phyloP scores from a whole-genome alignment of 2,888 invertebrate species.

The Cyaniris semiargus region DNA sequence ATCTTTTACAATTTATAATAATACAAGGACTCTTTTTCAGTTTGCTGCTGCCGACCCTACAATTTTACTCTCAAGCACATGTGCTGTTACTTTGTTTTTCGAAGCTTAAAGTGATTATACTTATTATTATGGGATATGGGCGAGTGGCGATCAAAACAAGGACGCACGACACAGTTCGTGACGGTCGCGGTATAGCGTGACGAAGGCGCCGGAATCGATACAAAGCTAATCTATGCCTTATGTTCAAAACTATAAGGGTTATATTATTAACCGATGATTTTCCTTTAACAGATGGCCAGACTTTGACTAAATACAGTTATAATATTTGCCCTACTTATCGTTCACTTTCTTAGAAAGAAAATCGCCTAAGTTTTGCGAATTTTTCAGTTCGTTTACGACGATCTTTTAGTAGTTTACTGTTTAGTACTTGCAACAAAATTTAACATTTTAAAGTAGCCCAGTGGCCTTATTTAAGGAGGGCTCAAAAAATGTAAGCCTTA shows the following conservation, averaged over 20 bases:
- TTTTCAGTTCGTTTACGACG: neutral
- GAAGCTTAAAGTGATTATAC: slow-evolving; percentile 26
- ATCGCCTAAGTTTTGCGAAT: slow-evolving; percentile 7
- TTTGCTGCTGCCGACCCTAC: neutral
- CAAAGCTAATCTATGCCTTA: slow-evolving; percentile 9
- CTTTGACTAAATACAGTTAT: slow-evolving; percentile 25
- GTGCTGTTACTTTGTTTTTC: neutral
- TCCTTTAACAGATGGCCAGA: slow-evolving; percentile 25
- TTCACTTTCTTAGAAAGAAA: slow-evolving; percentile 10
- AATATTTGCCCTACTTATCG: slow-evolving; percentile 28
- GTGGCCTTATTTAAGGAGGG: too few relatives aligned
- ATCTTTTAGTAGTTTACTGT: neutral
- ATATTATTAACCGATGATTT: neutral
- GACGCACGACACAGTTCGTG: slow-evolving; percentile 69
- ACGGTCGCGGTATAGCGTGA: slow-evolving; percentile 65
- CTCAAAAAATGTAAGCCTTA: too few relatives aligned
- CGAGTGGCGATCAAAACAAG: slow-evolving; percentile 58
- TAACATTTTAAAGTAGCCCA: neutral
- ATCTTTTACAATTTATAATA: too few relatives aligned
- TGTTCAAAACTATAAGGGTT: neutral
- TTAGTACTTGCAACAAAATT: neutral
- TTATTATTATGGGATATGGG: slow-evolving; percentile 33
- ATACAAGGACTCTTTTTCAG: neutral
- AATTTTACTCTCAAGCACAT: neutral
- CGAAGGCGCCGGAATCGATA: slow-evolving; percentile 29